phyloP scores from a whole-genome alignment of 1,140 invertebrate species.

The Drosophila tropicalis region DNA sequence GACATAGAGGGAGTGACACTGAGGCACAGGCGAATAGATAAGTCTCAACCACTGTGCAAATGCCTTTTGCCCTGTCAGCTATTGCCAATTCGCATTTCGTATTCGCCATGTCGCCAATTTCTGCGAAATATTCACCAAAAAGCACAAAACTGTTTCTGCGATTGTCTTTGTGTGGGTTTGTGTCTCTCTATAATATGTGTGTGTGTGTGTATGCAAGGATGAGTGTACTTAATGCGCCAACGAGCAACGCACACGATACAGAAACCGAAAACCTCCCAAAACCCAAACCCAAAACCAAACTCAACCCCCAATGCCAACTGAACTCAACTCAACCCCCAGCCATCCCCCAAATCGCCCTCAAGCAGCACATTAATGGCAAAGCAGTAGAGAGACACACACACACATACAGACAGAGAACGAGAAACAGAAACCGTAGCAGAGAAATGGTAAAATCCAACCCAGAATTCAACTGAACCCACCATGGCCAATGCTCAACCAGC shows the following conservation, averaged over 20 bases:
- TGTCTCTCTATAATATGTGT: not conserved
- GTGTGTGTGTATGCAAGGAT: constrained; percentile 38
- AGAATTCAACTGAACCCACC: not conserved
- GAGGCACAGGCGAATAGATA: constrained; percentile 11
- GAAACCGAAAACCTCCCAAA: constrained; percentile 47
- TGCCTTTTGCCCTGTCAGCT: constrained; percentile 21
- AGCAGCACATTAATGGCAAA: constrained; percentile 72
- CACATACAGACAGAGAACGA: constrained; percentile 28
- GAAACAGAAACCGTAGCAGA: constrained; percentile 31
- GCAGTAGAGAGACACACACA: constrained; percentile 31
- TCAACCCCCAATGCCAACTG: constrained; percentile 13
- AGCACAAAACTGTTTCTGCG: constrained; percentile 62
- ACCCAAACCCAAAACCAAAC: constrained; percentile 33
- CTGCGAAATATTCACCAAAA: constrained; percentile 67
- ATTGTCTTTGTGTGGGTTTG: constrained; percentile 48
- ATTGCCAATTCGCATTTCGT: constrained; percentile 53
- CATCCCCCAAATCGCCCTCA: constrained; percentile 43
- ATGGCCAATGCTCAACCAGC: constrained; percentile 31
- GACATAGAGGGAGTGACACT: not conserved
- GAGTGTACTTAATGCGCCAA: constrained; percentile 72
- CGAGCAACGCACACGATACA: constrained; percentile 66
- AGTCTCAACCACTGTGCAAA: constrained; percentile 21
- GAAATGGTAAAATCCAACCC: constrained; percentile 20
- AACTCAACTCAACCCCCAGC: constrained; percentile 4
- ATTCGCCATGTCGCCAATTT: constrained; percentile 69